Percentiles rank a stretch among this genome's conserved stretches.
Conservation (phyloP, 2,797 vertebrate genomes). For the Semotilus atromaculatus region DNA sequence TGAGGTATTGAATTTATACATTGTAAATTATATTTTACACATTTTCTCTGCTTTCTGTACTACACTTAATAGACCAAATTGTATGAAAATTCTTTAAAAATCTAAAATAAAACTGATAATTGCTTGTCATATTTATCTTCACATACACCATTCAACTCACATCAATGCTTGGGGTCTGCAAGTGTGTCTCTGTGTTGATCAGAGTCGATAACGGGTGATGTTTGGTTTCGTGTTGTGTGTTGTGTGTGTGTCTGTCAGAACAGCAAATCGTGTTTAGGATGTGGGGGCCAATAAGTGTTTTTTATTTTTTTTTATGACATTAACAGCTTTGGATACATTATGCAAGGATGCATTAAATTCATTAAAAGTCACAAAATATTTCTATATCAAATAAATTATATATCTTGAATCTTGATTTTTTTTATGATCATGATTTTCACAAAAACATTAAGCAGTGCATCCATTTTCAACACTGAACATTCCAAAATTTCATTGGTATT, state of each 20-base stretch:
- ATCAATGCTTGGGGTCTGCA: not conserved
- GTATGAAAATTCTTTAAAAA: not conserved
- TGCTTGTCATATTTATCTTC: not conserved
- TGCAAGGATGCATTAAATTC: not conserved
- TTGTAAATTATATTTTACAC: not conserved
- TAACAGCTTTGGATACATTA: not conserved
- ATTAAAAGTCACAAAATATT: not conserved
- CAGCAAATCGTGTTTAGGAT: conserved; percentile 59
- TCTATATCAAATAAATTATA: not conserved
- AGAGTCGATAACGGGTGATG: not conserved
- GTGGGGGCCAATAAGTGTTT: not conserved
- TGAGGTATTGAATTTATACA: not conserved
- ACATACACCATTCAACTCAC: not conserved
- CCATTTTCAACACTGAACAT: too few relatives aligned
- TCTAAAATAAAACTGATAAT: not conserved
- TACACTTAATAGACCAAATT: not conserved
- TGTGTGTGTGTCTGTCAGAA: conserved; percentile 51
- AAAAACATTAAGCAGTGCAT: not conserved
- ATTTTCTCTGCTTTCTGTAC: not conserved
- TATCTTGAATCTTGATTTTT: too few relatives aligned
- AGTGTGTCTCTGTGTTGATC: not conserved
- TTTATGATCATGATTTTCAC: not conserved
- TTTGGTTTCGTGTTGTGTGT: conserved; percentile 13
- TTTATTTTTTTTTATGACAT: not conserved
- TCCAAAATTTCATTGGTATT: too few relatives aligned